Conservation (phyloP, 2,888 invertebrate species). For the Proisotoma minuta region DNA sequence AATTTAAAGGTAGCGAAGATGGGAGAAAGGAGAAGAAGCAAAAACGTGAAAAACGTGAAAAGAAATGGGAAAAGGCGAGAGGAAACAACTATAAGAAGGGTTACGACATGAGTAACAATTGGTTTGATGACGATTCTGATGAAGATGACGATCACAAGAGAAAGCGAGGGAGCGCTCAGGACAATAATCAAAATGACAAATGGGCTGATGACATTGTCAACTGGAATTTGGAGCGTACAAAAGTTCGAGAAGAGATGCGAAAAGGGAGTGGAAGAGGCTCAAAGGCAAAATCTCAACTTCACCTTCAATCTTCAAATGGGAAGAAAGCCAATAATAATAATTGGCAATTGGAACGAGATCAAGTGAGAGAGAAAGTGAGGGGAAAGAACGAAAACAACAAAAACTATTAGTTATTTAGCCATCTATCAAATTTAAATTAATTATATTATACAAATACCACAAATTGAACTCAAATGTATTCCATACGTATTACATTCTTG, state of each 20-base stretch:
- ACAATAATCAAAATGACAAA: too few relatives aligned
- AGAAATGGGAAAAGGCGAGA: background rate
- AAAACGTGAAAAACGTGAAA: conserved; percentile 1
- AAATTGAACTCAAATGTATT: background rate
- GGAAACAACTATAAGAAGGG: background rate
- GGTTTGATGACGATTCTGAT: conserved; percentile 4
- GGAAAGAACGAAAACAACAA: conserved; percentile 12
- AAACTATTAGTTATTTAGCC: background rate
- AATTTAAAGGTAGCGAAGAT: background rate
- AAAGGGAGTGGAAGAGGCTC: too few relatives aligned
- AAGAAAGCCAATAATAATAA: conserved; percentile 19
- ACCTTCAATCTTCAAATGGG: background rate
- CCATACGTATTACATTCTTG: too few relatives aligned
- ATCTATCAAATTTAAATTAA: background rate
- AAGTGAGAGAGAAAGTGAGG: conserved; percentile 34
- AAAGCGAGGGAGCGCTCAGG: background rate
- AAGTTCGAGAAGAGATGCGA: background rate
- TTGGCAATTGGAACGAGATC: conserved; percentile 41
- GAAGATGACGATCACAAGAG: conserved; percentile 18
- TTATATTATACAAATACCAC: background rate
- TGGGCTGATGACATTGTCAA: background rate
- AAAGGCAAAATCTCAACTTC: too few relatives aligned
- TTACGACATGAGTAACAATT: background rate
- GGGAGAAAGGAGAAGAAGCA: conserved; percentile 7
- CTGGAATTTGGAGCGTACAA: background rate